Evolutionary conservation across 1,140 invertebrate genomes (phyloP).

Genomic region (Zaprionus africanus): DNA sequence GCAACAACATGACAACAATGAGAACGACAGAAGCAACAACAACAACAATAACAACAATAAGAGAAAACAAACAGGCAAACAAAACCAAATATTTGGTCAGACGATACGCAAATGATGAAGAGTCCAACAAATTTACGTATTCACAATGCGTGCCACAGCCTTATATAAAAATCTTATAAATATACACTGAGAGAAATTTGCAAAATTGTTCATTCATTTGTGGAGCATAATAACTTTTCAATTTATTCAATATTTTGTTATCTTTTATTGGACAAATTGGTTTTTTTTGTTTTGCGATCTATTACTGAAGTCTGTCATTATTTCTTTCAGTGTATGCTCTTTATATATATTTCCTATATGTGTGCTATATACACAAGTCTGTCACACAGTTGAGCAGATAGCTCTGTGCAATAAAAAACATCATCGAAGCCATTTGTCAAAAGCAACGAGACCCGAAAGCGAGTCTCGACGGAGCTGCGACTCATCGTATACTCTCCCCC

Average conservation of each 20-base stretch:
- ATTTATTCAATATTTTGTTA: neutral
- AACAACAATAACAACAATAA: slow-evolving; percentile 29
- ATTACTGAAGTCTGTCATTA: neutral
- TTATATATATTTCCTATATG: slow-evolving; percentile 1
- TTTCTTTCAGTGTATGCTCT: neutral
- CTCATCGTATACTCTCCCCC: neutral
- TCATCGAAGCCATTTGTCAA: slow-evolving; percentile 81
- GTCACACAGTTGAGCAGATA: slow-evolving; percentile 69
- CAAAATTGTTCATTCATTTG: neutral
- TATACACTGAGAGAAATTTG: slow-evolving; percentile 13
- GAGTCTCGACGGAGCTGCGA: neutral
- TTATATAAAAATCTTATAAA: slow-evolving; percentile 29
- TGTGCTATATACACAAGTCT: slow-evolving; percentile 42
- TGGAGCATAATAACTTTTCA: neutral
- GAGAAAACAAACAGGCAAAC: slow-evolving; percentile 32
- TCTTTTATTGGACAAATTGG: too few species aligned
- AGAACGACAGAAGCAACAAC: slow-evolving; percentile 40
- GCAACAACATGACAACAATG: slow-evolving; percentile 82
- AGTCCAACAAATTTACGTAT: slow-evolving; percentile 67
- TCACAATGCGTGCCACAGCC: slow-evolving; percentile 47
- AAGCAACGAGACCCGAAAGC: slow-evolving; percentile 49
- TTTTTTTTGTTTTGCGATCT: neutral
- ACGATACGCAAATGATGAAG: slow-evolving; percentile 54
- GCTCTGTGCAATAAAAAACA: slow-evolving; percentile 79
- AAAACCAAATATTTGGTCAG: slow-evolving; percentile 65